Evolutionary conservation across 2,888 invertebrate genomes (phyloP).

Genomic region (Choreutis nemorana): DNA sequence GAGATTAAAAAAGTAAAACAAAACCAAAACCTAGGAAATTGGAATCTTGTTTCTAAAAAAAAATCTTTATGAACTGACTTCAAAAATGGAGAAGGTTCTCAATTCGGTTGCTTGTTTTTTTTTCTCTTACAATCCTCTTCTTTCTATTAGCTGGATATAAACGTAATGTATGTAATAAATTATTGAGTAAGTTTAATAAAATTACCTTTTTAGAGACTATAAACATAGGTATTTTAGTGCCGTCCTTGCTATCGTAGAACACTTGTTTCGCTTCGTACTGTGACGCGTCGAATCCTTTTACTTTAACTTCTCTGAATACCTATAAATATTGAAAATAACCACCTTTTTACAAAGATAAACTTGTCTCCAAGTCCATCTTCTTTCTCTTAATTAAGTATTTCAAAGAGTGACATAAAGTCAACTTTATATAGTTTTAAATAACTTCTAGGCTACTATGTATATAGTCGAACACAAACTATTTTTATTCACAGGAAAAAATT

Average conservation of each 20-base stretch:
- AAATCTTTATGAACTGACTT: no score
- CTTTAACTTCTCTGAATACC: conserved; percentile 85
- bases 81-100: no score
- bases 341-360: no score
- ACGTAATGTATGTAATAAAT: background rate
- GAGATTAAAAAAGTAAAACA: no score
- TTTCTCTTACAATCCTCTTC: no score
- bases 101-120: no score
- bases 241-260: conserved; percentile 93
- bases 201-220: conserved; percentile 81
- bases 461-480: background rate
- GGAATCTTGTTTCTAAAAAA: no score
- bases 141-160: no score
- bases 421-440: background rate
- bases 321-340: no score
- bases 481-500: background rate
- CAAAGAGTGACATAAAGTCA: conserved; percentile 6
- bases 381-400: no score
- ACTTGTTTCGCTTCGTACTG: conserved; percentile 87
- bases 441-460: background rate
- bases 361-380: no score
- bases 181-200: background rate
- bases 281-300: conserved; percentile 81
- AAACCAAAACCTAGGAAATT: no score
- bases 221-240: conserved; percentile 95